phyloP scores from a whole-genome alignment of 2,113 vertebrate genomes.

The Struthio camelus region DNA sequence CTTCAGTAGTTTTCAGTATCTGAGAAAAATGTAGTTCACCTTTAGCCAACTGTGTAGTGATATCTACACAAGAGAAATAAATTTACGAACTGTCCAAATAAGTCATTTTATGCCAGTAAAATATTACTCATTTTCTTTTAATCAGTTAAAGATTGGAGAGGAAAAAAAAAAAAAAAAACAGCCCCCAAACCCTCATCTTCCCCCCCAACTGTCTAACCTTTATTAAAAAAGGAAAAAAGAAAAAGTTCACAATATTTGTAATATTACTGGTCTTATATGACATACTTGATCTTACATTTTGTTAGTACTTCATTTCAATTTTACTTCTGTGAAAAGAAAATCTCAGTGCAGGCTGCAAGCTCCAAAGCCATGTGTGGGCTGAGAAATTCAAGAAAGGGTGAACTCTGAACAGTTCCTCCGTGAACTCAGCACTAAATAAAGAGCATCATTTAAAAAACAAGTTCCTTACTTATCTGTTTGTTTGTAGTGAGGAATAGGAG shows the following conservation, averaged over 20 bases:
- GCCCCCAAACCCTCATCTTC: background rate
- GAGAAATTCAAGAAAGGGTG: background rate
- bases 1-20: background rate
- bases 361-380: background rate
- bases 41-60: background rate
- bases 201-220: background rate
- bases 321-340: background rate
- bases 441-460: background rate
- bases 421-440: background rate
- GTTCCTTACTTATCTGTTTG: conserved; percentile 88
- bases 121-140: background rate
- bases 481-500: conserved; percentile 92
- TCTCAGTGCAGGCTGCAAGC: background rate
- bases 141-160: background rate
- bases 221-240: background rate
- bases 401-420: background rate
- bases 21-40: background rate
- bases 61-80: background rate
- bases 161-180: too few species aligned
- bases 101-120: background rate
- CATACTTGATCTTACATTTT: background rate
- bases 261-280: background rate
- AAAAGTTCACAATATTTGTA: background rate
- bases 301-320: background rate
- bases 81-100: background rate